Base-by-base conservation (phyloP, 2,888 invertebrate species). In the Lasioglossum lativentre region DNA sequence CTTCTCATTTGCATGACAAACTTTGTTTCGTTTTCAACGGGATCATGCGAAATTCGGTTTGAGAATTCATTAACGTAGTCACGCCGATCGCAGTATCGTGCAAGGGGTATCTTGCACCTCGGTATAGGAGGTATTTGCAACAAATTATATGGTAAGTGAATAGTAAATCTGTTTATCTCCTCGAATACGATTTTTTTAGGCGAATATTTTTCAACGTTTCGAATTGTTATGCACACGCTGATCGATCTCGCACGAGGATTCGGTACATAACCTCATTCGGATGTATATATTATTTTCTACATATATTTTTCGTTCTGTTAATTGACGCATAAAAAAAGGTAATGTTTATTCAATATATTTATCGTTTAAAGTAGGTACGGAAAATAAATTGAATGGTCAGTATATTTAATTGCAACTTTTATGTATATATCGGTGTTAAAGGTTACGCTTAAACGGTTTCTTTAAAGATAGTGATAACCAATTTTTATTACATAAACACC, bases 181-280 rank as follows among this genome's bases (percentile, higher is more conserved):
- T 66, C 59, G 12, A 3, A 4, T 47, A 19, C 10, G 47, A 40
- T 45, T 38, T 63, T 23, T 1, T 8, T 12, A 16, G 30, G 16
- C 4, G 12, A 10, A 34, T 27, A 1, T 42, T 73, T 27, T 2
- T 3, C 19, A 70, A 56, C 74, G 4, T 52, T 42, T 52, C 0
- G 40, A 71, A 56, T 63, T 85, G 82, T 89, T 88, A 83, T 27
- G 2, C 30, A 23, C 30, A 71, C 23, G 59, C 79, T 78, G 73
- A 30, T n/a, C 27, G 10, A 70, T 10, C 47, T 63, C 70, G 45
- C 27, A 66, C 63, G 63, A 59, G 75, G 81, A 80, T 78, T 47
- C 83, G 76, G 83, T 75, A 80, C 87, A 80, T 92, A 92, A 92
- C 92, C 92, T 92, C 66, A 68, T 23, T 75, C 73, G 38, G 8